A percentile compares a stretch with the other conserved stretches of the same genome.
phyloP scores from a whole-genome alignment of 2,797 vertebrate species.

The Argyrosomus regius region DNA sequence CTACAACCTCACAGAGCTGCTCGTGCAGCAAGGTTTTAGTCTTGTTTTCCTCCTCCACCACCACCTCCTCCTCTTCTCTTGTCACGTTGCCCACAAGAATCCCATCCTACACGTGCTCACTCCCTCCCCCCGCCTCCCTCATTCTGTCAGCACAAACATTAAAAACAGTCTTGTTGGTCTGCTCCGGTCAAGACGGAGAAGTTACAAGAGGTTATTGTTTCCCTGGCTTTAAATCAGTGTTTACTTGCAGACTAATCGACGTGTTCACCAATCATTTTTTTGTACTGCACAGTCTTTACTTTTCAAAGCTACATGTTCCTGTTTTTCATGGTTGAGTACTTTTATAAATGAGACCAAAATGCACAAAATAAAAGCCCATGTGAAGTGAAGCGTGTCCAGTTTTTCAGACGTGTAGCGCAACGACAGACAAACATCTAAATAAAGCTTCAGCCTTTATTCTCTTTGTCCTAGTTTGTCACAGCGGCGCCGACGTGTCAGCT shows the following conservation, averaged over 20 bases:
- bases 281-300: background rate
- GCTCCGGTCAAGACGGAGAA: background rate
- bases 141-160: constrained; percentile 36
- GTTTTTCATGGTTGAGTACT: background rate
- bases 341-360: background rate
- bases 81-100: constrained; percentile 41
- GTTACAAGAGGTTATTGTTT: background rate
- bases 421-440: constrained; percentile 12
- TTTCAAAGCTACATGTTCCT: background rate
- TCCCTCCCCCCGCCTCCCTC: background rate
- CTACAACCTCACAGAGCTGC: background rate
- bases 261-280: background rate
- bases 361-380: constrained; percentile 2
- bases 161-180: constrained; percentile 16
- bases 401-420: background rate
- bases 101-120: constrained; percentile 25
- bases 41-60: background rate
- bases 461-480: constrained; percentile 14
- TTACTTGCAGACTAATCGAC: background rate
- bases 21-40: background rate
- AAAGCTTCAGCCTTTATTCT: background rate
- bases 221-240: background rate
- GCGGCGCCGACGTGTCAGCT: constrained; percentile 15
- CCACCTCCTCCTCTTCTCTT: background rate
- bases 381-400: background rate